Conservation (phyloP, 2,888 invertebrate species). For the Cyaniris semiargus region DNA sequence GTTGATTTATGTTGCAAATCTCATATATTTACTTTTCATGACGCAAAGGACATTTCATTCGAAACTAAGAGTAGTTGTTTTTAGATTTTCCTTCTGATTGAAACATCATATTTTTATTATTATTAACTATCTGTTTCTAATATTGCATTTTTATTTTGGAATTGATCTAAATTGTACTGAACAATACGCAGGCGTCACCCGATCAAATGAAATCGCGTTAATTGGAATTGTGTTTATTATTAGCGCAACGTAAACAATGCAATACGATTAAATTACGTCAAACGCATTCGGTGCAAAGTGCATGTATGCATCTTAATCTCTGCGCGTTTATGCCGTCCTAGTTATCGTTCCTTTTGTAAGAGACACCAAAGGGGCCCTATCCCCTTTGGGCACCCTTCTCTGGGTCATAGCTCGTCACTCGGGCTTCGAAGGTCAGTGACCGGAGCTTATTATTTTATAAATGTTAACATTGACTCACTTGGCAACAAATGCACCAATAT, state of each 20-base stretch:
- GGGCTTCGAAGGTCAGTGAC: slow-evolving; percentile 52
- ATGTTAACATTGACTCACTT: slow-evolving; percentile 28
- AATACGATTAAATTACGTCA: slow-evolving; percentile 70
- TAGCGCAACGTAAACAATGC: slow-evolving; percentile 72
- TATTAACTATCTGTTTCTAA: neutral
- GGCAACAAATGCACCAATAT: slow-evolving; percentile 23
- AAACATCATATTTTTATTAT: no score
- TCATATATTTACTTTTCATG: no score
- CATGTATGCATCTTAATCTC: slow-evolving; percentile 76
- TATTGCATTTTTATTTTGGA: neutral
- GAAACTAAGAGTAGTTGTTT: no score
- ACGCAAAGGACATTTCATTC: no score
- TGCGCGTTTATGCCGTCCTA: slow-evolving; percentile 69
- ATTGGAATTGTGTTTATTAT: slow-evolving; percentile 43
- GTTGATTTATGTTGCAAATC: no score
- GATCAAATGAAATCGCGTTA: slow-evolving; percentile 1
- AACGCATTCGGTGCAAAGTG: slow-evolving; percentile 77
- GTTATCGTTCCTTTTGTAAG: slow-evolving; percentile 75
- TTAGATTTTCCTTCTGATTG: no score
- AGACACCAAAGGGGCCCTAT: slow-evolving; percentile 79
- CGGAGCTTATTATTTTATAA: slow-evolving; percentile 14
- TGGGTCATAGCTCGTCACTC: slow-evolving; percentile 71
- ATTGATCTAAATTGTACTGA: neutral
- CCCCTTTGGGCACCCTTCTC: slow-evolving; percentile 78
- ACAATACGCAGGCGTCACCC: neutral